A percentile compares a stretch with the other conserved stretches of the same genome.
Conservation (phyloP, 1,140 invertebrate genomes). For the Drosophila auraria region DNA sequence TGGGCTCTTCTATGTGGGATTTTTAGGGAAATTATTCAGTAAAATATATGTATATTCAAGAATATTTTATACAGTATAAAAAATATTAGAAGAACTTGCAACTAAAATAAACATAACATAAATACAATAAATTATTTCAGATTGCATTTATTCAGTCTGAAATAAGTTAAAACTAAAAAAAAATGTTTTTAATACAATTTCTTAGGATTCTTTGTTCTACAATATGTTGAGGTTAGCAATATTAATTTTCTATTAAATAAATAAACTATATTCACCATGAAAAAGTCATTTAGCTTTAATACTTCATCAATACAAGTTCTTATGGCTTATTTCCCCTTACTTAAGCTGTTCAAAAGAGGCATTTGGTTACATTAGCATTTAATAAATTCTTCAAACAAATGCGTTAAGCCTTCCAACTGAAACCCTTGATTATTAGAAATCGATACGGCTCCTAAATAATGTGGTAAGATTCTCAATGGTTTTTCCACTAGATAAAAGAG, state of each 20-base stretch:
- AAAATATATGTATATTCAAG: not conserved
- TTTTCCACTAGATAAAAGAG: slow-evolving; percentile 7
- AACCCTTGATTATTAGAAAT: slow-evolving; percentile 6
- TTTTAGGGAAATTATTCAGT: not conserved
- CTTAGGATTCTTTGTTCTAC: not conserved
- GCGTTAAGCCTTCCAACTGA: not conserved
- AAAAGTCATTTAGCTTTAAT: not conserved
- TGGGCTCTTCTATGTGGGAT: no score
- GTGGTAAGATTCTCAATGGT: not conserved
- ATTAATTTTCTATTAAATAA: not conserved
- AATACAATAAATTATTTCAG: no score
- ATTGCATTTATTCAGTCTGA: not conserved
- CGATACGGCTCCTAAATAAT: slow-evolving; percentile 3
- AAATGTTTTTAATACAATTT: not conserved
- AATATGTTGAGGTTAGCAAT: not conserved
- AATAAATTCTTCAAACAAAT: slow-evolving; percentile 4
- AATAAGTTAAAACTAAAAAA: not conserved
- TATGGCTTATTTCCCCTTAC: slow-evolving; percentile 1
- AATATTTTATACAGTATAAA: not conserved
- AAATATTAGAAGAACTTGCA: not conserved
- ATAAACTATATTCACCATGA: not conserved
- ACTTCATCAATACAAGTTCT: not conserved
- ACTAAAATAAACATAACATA: no score
- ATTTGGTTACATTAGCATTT: slow-evolving; percentile 5
- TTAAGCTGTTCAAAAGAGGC: not conserved